phyloP scores from a whole-genome alignment of 2,797 vertebrate species.

The Novumbra hubbsi region DNA sequence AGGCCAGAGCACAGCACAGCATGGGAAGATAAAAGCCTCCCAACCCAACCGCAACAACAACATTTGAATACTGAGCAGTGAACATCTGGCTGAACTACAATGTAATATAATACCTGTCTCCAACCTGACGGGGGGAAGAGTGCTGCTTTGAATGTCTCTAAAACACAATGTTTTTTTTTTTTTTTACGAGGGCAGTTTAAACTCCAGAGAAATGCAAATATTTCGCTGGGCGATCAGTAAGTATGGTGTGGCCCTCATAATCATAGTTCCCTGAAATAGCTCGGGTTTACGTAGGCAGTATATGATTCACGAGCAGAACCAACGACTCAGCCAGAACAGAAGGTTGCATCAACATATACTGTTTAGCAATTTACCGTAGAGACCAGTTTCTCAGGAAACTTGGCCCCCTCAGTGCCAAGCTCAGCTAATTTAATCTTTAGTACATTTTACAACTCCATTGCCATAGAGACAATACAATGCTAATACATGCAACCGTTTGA shows the following conservation, averaged over 20 bases:
- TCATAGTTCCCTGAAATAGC: conserved; percentile 46
- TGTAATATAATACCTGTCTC: conserved; percentile 10
- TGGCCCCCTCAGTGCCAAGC: not conserved
- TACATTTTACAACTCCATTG: too few species aligned
- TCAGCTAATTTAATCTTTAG: not conserved
- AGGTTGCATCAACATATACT: conserved; percentile 41
- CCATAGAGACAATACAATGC: too few species aligned
- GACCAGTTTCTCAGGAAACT: conserved; percentile 23
- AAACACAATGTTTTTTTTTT: not conserved
- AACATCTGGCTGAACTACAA: conserved; percentile 26
- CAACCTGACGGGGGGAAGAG: conserved; percentile 18
- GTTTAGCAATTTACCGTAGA: conserved; percentile 49
- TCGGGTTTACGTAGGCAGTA: conserved; percentile 33
- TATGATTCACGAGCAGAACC: conserved; percentile 46
- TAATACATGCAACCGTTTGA: too few species aligned
- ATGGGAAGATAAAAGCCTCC: conserved; percentile 12
- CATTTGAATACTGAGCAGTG: conserved; percentile 22
- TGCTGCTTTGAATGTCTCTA: conserved; percentile 1
- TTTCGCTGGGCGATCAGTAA: conserved; percentile 33
- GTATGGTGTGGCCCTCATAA: conserved; percentile 33
- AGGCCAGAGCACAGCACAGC: conserved; percentile 20
- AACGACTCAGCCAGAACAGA: conserved; percentile 33
- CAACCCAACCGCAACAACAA: conserved; percentile 13
- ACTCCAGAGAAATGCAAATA: conserved; percentile 20
- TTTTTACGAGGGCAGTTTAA: not conserved